Conservation (phyloP, 2,797 vertebrate genomes). For the Novumbra hubbsi region DNA sequence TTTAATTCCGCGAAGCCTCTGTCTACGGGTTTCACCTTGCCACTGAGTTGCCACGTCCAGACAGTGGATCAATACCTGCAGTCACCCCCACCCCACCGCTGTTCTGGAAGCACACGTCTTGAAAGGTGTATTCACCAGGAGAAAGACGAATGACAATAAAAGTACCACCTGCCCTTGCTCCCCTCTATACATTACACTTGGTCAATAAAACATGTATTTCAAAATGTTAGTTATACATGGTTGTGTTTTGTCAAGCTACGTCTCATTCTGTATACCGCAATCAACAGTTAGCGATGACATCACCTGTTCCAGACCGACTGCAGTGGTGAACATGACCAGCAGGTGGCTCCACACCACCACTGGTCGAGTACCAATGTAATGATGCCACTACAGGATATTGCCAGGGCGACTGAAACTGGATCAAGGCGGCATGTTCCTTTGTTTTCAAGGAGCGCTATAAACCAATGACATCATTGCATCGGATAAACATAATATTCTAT, state of each 20-base stretch:
- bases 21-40: background rate
- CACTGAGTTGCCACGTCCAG: background rate
- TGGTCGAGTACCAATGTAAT: background rate
- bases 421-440: constrained; percentile 57
- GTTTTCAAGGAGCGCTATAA: constrained; percentile 62
- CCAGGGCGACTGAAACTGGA: constrained; percentile 42
- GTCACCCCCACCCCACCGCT: background rate
- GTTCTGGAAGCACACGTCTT: background rate
- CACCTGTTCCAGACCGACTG: constrained; percentile 43
- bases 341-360: constrained; percentile 56
- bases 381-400: background rate
- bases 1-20: background rate
- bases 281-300: constrained; percentile 71
- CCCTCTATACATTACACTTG: no score
- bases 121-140: background rate
- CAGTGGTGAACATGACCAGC: constrained; percentile 33
- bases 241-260: no score
- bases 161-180: background rate
- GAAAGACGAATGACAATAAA: background rate
- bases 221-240: no score
- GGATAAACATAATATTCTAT: constrained; percentile 10
- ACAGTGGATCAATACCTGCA: background rate
- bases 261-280: constrained; percentile 38
- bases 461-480: constrained; percentile 52
- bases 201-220: no score